These are phyloP conservation scores for Avahi laniger DNA, from an alignment of 2,797 vertebrate genomes.

Conservation along the genomic window DNA sequence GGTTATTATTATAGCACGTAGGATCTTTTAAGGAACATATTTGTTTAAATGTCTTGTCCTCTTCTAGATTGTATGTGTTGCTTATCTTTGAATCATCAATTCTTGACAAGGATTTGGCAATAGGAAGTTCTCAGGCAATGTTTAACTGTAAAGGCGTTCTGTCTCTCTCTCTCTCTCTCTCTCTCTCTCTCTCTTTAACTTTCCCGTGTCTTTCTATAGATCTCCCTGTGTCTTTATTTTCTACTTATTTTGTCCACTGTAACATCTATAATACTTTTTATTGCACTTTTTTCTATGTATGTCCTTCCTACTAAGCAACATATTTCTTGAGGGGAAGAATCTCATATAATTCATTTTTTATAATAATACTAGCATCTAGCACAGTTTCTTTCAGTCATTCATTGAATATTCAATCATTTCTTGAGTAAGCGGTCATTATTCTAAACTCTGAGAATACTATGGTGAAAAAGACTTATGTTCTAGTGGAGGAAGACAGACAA, in stretches of 20 bases:
- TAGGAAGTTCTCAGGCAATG: neutral
- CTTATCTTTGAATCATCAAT: neutral
- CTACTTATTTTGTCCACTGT: neutral
- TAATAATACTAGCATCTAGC: no score
- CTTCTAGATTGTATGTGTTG: neutral
- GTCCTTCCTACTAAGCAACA: neutral
- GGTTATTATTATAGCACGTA: neutral
- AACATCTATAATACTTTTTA: neutral
- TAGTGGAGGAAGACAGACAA: neutral
- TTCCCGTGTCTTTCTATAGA: neutral
- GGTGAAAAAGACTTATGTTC: neutral
- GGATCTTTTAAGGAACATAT: neutral
- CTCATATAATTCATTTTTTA: neutral
- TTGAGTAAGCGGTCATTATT: neutral
- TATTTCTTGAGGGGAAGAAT: neutral
- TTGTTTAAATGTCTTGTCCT: neutral
- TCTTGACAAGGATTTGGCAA: slow-evolving; percentile 10
- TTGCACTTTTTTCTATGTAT: neutral
- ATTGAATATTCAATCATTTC: neutral
- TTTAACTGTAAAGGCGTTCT: neutral
- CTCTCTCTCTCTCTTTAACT: neutral
- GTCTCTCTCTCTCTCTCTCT: neutral
- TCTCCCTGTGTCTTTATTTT: neutral
- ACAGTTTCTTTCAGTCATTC: neutral
- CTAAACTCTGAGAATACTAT: neutral